phyloP scores from a whole-genome alignment of 2,797 vertebrate species.

The Sebastes diploproa region DNA sequence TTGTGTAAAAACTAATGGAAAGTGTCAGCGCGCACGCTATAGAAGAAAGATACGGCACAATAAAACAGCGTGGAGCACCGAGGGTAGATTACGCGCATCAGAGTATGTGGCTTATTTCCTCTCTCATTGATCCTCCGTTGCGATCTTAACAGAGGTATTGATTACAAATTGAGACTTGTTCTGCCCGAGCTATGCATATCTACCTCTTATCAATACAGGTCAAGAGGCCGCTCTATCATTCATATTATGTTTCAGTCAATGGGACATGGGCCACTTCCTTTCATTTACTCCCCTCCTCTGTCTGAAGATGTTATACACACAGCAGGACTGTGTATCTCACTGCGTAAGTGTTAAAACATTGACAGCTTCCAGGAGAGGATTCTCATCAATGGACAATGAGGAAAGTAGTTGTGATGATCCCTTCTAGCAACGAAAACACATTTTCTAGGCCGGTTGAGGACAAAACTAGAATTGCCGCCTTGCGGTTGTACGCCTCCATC shows the following conservation, averaged over 20 bases:
- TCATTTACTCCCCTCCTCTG: constrained; percentile 27
- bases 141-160: constrained; percentile 59
- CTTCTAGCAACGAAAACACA: background rate
- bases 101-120: constrained; percentile 37
- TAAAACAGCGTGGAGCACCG: constrained; percentile 19
- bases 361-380: background rate
- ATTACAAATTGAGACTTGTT: constrained; percentile 64
- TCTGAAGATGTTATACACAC: background rate
- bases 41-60: constrained; percentile 16
- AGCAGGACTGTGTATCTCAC: background rate
- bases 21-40: constrained; percentile 23
- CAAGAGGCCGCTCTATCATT: constrained; percentile 30
- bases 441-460: background rate
- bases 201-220: constrained; percentile 42
- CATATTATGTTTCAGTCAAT: constrained; percentile 39
- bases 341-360: background rate
- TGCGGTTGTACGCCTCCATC: too few relatives aligned
- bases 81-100: constrained; percentile 21
- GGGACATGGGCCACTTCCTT: constrained; percentile 7
- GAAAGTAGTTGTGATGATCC: background rate
- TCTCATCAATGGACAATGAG: background rate
- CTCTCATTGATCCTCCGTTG: constrained; percentile 48
- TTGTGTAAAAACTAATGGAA: constrained; percentile 45
- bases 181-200: constrained; percentile 42
- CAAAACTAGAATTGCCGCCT: background rate